These are phyloP conservation scores for Anhinga anhinga DNA, from an alignment of 2,113 vertebrate genomes.

Conservation along the genomic window DNA sequence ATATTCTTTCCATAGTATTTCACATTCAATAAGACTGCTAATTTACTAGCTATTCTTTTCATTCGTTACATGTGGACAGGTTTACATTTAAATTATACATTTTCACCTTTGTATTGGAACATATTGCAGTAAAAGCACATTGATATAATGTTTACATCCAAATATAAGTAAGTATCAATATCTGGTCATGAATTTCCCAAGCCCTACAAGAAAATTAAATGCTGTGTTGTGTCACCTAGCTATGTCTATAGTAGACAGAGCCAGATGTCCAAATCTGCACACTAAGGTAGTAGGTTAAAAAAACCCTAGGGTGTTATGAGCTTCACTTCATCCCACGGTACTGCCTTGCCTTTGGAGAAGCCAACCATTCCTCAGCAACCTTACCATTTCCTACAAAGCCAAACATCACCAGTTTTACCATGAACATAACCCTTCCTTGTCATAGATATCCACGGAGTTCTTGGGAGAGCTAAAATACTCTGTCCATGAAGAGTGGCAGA, in stretches of 20 bases:
- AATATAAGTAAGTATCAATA: background rate
- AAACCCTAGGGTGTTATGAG: rapidly evolving
- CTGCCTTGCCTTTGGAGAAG: background rate
- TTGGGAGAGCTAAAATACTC: background rate
- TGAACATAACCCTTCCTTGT: background rate
- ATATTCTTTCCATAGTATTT: background rate
- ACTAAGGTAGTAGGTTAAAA: background rate
- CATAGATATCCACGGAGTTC: background rate
- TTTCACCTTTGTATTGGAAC: background rate
- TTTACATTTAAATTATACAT: background rate
- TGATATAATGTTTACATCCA: background rate
- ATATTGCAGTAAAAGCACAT: background rate
- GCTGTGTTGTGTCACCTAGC: background rate
- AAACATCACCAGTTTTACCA: background rate
- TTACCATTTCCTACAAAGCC: background rate
- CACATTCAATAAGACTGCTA: background rate
- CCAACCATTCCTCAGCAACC: background rate
- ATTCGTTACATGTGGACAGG: background rate
- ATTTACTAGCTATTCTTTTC: background rate
- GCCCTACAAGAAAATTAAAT: background rate
- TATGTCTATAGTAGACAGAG: background rate
- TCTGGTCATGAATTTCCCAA: background rate
- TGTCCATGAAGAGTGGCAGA: background rate
- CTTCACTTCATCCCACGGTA: background rate
- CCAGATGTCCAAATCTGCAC: background rate